Base-by-base conservation (phyloP, 2,113 vertebrate species). In the Patagioenas fasciata region DNA sequence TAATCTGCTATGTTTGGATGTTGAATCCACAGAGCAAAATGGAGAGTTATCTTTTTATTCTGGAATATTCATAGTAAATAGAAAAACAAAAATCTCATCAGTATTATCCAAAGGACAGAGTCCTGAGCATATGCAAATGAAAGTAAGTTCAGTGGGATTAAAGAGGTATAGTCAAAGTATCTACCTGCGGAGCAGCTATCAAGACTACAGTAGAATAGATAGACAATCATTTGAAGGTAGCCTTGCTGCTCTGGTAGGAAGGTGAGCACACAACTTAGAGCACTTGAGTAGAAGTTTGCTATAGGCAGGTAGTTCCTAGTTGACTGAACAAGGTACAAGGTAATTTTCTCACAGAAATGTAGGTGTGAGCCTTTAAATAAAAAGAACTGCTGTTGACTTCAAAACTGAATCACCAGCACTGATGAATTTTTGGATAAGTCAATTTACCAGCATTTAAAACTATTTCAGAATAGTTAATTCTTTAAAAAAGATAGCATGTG, bases 391-490 rank as follows among this genome's bases (percentile, higher is more conserved):
- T 67, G 1, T 25, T 86, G 70, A 61, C 58, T 74, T 85, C 29
- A 71, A 60, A 87, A 66, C 13, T 67, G 57, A 87, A 36, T 77
- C 67, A 80, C 21, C 23, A 70, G 57, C 40, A 34, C 15, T n/a
- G 56, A 58, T 62, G 15, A 40, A 18, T 73, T 90, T 85, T 62
- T 70, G 2, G 78, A 58, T 11, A 36, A 70, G 32, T 78, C 36
- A 73, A 21, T 88, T 88, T 69, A 23, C 36, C 24, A 24, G 61
- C 1, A 28, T 90, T 95, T 94, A 80, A 38, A 93, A 77, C 11
- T 50, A 40, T 69, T 90, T 89, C 58, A 72, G 42, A 72, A 83
- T 61, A 94, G 84, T 80, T 89, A 78, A 67, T 67, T 50, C 40
- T 38, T 77, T 64, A 36, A 38, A 72, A 92, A 86, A 84, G 84